Evolutionary conservation across 30 jellyfish, hydroid and myxozoan genomes (phyloP).

Genomic region (Cassiopea andromeda): DNA sequence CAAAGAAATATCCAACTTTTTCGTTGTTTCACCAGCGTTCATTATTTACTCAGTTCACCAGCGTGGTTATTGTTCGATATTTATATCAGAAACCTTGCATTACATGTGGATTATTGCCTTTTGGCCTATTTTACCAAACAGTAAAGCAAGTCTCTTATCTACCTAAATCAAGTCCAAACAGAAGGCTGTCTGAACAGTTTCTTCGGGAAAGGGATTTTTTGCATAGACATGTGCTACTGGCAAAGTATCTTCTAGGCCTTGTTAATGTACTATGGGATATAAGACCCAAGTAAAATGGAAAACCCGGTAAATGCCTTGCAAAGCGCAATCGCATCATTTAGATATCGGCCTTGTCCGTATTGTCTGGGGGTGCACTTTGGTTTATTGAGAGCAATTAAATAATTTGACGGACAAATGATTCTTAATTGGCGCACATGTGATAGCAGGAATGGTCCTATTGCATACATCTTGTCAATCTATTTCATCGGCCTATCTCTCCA

Average conservation of each 20-base stretch:
- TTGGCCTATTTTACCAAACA: not conserved
- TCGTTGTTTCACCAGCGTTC: not conserved
- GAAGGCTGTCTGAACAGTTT: too few relatives aligned
- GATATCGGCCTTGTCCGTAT: not conserved
- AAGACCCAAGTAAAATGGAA: not conserved
- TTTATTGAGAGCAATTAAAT: constrained; percentile 71
- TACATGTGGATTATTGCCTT: not conserved
- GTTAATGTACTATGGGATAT: not conserved
- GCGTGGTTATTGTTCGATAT: not conserved
- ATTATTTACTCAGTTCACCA: not conserved
- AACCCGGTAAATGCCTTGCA: not conserved
- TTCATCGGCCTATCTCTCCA: not conserved
- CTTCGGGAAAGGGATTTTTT: too few relatives aligned
- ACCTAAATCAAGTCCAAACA: too few relatives aligned
- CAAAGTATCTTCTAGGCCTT: not conserved
- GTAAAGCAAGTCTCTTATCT: not conserved
- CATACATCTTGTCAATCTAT: not conserved
- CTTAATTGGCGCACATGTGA: constrained; percentile 39
- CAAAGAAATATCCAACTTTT: not conserved
- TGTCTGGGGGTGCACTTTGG: constrained; percentile 29
- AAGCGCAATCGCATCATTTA: constrained; percentile 29
- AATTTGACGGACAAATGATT: constrained; percentile 58
- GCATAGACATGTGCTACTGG: not conserved
- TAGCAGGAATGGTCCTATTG: not conserved
- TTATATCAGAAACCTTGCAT: not conserved